Evolutionary conservation across 2,113 vertebrate species (phyloP).

Genomic region (Psephotus haematonotus): DNA sequence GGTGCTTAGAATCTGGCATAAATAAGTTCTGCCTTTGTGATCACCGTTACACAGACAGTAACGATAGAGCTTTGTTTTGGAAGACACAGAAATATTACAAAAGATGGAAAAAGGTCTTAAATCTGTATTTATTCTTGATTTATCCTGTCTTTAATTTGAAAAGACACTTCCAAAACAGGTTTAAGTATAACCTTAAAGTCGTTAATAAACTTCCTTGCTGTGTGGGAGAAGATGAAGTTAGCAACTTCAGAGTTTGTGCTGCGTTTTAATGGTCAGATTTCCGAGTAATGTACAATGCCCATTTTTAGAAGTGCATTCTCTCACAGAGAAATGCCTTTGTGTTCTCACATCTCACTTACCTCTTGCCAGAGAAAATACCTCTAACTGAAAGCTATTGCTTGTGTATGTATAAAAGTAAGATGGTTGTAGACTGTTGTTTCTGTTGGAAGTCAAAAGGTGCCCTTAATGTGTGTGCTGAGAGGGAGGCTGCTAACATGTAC

Average conservation of each 20-base stretch:
- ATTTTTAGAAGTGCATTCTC: neutral
- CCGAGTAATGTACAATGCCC: fast-evolving
- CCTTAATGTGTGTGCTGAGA: neutral
- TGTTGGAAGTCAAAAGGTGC: neutral
- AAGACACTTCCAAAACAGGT: neutral
- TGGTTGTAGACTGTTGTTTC: neutral
- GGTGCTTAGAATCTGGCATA: neutral
- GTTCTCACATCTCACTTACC: neutral
- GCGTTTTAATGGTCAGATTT: neutral
- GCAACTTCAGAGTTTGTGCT: neutral
- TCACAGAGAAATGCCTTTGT: neutral
- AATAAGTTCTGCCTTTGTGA: neutral
- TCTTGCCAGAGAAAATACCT: neutral
- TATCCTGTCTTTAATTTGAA: neutral
- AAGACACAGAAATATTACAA: neutral
- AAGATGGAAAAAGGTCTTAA: neutral
- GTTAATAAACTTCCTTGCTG: neutral
- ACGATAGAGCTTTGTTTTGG: neutral
- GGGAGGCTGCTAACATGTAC: neutral
- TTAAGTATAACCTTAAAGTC: neutral
- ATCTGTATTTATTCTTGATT: neutral
- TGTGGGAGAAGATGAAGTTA: neutral
- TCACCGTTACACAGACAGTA: neutral
- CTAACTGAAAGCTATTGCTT: neutral
- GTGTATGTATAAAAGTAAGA: neutral